These are phyloP conservation scores for Eufriesea mexicana DNA, from an alignment of 1,140 invertebrate species.

Conservation along the genomic window DNA sequence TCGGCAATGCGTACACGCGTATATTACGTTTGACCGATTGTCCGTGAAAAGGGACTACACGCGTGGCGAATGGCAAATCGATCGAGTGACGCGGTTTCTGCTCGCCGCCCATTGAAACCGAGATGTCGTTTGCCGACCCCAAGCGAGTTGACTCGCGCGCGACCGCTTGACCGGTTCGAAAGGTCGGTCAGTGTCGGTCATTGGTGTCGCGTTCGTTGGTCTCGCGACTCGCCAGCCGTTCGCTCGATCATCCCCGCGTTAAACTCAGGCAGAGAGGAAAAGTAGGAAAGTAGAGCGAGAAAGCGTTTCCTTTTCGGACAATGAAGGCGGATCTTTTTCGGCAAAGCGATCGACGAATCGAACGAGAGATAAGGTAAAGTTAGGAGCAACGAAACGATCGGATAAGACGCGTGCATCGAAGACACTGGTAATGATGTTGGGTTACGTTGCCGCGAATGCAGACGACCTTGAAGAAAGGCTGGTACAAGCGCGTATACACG, in stretches of 20 bases:
- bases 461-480: slow-evolving; percentile 25
- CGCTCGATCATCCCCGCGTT: too few species aligned
- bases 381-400: too few species aligned
- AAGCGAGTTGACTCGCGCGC: slow-evolving; percentile 10
- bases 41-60: background rate
- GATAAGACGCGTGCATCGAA: background rate
- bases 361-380: too few species aligned
- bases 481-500: background rate
- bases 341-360: too few species aligned
- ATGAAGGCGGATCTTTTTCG: too few species aligned
- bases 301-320: too few species aligned
- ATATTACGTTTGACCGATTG: background rate
- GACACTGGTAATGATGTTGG: background rate
- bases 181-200: slow-evolving; percentile 33
- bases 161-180: slow-evolving; percentile 21
- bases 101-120: background rate
- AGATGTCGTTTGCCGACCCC: background rate
- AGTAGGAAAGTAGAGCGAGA: too few species aligned
- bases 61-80: background rate
- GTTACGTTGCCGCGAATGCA: slow-evolving; percentile 17
- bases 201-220: background rate
- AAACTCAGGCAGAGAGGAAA: too few species aligned
- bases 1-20: too few species aligned
- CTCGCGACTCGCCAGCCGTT: background rate
- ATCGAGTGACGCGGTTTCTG: background rate